Base-by-base conservation (phyloP, 2,888 invertebrate species). In the Coenonympha glycerion region DNA sequence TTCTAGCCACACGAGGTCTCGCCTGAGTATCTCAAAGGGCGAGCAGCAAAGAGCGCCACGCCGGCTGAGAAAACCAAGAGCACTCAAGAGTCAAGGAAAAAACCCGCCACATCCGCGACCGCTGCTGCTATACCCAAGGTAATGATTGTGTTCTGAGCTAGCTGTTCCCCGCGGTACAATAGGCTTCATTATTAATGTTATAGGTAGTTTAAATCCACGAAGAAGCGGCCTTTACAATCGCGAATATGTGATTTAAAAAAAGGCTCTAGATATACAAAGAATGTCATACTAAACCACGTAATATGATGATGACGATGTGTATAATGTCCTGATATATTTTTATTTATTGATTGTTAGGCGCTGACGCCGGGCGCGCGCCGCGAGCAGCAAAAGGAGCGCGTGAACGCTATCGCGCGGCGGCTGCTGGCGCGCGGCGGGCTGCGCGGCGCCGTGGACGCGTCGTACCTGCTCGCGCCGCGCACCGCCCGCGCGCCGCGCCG, bases 1-100 rank as follows among this genome's bases (percentile, higher is more conserved):
- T 65, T 60, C 1, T 63, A 87, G 88, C 87, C 88, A 0, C 88
- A 88, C 55, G 87, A 88, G 59, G 87, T 88, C 2, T 79, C 75
- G 0, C 88, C 88, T 0, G 86, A 87, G 56, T 83, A 87, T 47
- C 61, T 88, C 53, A 88, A 86, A 64, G 82, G 80, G 13, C 66
- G 79, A 51, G 79, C 76, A 18, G 73, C 73, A 0, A 84, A 79
- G 59, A 73, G 59, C 56, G 68, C 75, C n/a, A 61, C 66, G 22
- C 65, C 77, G 4, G 52, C 63, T 3, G 75, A 77, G 0, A 80
- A 80, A 30, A 57, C 53, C 33, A 69, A 68, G 57, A 71, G 71
- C 13, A 47, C 61, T 28, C 66, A 79, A 48, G 82, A 86, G 1
- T 44, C 59, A 0, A 86, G 83, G 63, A 86, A 80, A 64, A 87